Conservation (phyloP, 92 coral and sea anemone species). For the Zoanthus sansibaricus region DNA sequence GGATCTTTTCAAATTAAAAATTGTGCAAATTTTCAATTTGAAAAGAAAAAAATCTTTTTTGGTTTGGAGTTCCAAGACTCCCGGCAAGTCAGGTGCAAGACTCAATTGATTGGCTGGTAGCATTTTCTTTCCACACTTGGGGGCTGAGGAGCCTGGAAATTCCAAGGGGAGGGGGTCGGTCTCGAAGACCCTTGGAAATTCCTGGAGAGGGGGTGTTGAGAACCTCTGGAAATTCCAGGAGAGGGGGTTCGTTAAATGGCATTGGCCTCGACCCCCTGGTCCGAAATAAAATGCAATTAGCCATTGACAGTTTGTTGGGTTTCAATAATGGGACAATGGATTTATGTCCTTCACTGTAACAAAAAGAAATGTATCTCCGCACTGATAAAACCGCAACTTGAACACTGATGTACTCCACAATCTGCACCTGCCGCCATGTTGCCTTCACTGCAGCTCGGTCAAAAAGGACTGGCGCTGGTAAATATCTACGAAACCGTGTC, state of each 20-base stretch:
- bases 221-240: constrained; percentile 8
- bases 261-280: constrained; percentile 8
- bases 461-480: constrained; percentile 13
- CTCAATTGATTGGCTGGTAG: constrained; percentile 4
- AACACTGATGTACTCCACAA: constrained; percentile 8
- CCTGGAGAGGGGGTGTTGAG: constrained; percentile 14
- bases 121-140: constrained; percentile 8
- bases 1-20: too few relatives aligned
- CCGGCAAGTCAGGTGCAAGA: background rate
- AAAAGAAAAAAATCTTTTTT: too few relatives aligned
- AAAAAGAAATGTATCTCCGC: background rate
- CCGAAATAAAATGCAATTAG: background rate
- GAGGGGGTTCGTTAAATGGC: constrained; percentile 4
- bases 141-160: constrained; percentile 12
- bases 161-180: background rate
- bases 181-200: background rate
- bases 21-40: too few relatives aligned
- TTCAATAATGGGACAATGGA: constrained; percentile 3
- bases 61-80: too few relatives aligned
- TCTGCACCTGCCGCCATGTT: constrained; percentile 18
- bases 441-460: constrained; percentile 24
- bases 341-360: constrained; percentile 9
- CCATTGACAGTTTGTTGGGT: constrained; percentile 14
- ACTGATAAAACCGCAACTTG: constrained; percentile 16
- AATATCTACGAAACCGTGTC: constrained; percentile 6